Evolutionary conservation across 2,888 invertebrate genomes (phyloP), one percentile per base, ranked within the genome.

Genomic region (Drosophila yooni): DNA sequence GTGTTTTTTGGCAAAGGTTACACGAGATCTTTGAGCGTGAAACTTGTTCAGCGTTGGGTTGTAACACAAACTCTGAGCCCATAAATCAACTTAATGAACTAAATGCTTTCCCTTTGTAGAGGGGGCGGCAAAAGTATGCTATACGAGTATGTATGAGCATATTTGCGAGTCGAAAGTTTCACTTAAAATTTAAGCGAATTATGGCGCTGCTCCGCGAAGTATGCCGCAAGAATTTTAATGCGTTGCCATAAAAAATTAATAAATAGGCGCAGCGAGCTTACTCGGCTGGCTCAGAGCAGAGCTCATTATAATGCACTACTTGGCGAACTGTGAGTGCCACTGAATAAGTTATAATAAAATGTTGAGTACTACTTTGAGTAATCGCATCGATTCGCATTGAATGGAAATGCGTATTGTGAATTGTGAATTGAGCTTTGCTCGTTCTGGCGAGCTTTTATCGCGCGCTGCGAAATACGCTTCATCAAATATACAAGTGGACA

Each of bases 401-500:
- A 61, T 51, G 43, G n/a, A 58, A 51, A 33, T 53, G 36, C 25
- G 21, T 67, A 50, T 63, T 40, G 65, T 33, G 51, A 69, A 69
- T 67, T 64, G 69, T 64, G 67, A 56, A 66, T 81, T 76, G 69
- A 61, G 75, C 69, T 52, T 40, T 63, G 70, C 62, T 73, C 63
- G 63, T 70, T 76, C 64, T 53, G 48, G 40, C 33, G 34, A 62
- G 33, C n/a, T 36, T 64, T 57, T 67, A 36, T 52, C 60, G 38
- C 31, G 34, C 62, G n/a, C 25, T 48, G n/a, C 60, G 43, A 46
- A 62, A 15, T 31, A 29, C 56, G 65, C 52, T 66, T 87, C 88
- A 89, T 85, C 62, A 87, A 87, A 82, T 84, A 87, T 85, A 80
- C 88, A 87, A 80, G 70, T 70, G 70, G 33, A 34, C 50, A 69